A percentile compares a stretch with the other conserved stretches of the same genome.
Evolutionary conservation across 2,888 invertebrate species (phyloP).

Genomic region (Eupithecia insigniata): DNA sequence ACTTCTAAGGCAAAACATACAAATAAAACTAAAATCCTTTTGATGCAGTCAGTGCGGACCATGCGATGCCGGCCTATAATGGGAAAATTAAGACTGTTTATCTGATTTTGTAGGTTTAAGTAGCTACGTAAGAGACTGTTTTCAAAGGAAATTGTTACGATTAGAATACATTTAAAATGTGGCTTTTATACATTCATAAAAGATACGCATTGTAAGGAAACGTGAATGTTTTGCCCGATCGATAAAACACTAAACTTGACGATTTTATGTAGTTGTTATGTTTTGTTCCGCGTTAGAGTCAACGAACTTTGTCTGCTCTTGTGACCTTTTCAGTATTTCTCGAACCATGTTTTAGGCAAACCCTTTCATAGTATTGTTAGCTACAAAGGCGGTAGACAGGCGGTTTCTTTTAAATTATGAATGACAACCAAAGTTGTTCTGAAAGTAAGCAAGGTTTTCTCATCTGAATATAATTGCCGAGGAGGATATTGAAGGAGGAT

Average conservation of each 20-base stretch:
- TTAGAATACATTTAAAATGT: not conserved
- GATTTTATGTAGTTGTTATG: conserved; percentile 5
- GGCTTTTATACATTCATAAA: not conserved
- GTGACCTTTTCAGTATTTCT: conserved; percentile 46
- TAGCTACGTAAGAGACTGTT: not conserved
- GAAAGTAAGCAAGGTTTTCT: not conserved
- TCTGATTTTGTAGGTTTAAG: not conserved
- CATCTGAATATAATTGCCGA: not conserved
- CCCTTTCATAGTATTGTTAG: not conserved
- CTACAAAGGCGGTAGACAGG: not conserved
- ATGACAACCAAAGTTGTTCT: not conserved
- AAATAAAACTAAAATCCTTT: too few relatives aligned
- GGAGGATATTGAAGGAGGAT: too few relatives aligned
- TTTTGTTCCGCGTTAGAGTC: conserved; percentile 47
- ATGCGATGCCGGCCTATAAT: too few relatives aligned
- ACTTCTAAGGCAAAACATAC: too few relatives aligned
- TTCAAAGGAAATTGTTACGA: not conserved
- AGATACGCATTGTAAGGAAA: conserved; percentile 35
- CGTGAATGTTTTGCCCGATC: conserved; percentile 36
- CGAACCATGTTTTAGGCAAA: conserved; percentile 21
- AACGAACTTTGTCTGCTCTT: conserved; percentile 48
- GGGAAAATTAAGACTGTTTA: too few relatives aligned
- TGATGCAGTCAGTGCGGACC: too few relatives aligned
- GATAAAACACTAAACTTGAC: not conserved
- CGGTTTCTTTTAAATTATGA: conserved; percentile 13